Conservation (phyloP, 2,888 invertebrate genomes). For the Ornithoptera priamus region DNA sequence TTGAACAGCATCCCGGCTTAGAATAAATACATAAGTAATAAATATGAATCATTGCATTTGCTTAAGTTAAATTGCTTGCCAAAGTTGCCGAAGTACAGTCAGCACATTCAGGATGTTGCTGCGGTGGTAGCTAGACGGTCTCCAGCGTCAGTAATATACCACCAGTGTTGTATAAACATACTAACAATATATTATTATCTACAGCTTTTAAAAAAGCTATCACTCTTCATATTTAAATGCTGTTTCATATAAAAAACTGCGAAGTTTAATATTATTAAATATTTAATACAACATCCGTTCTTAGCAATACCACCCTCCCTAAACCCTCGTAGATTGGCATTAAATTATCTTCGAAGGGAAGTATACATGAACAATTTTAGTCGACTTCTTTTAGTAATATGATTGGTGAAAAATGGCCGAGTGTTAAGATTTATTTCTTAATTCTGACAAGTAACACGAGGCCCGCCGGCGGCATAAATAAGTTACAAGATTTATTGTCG, state of each 20-base stretch:
- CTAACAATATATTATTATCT: neutral
- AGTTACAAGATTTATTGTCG: conserved; percentile 56
- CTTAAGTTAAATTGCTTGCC: no score
- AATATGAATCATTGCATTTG: no score
- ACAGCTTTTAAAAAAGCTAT: no score
- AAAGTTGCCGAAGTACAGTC: no score
- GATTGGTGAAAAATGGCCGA: conserved; percentile 39
- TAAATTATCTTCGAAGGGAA: conserved; percentile 6
- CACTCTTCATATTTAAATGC: neutral
- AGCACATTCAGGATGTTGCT: neutral
- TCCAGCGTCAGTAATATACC: neutral
- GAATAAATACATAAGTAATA: no score
- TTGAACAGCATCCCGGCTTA: no score
- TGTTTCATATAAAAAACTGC: neutral
- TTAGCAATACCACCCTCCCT: neutral
- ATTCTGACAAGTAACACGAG: conserved; percentile 57
- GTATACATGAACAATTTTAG: neutral
- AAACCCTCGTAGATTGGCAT: neutral
- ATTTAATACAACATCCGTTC: neutral
- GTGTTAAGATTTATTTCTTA: conserved; percentile 55
- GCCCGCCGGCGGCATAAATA: conserved; percentile 55
- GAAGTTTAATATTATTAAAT: no score
- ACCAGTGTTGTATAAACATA: neutral
- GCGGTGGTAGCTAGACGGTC: neutral
- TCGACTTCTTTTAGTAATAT: neutral